phyloP scores from a whole-genome alignment of 1,140 invertebrate genomes.

The Babylonia areolata region DNA sequence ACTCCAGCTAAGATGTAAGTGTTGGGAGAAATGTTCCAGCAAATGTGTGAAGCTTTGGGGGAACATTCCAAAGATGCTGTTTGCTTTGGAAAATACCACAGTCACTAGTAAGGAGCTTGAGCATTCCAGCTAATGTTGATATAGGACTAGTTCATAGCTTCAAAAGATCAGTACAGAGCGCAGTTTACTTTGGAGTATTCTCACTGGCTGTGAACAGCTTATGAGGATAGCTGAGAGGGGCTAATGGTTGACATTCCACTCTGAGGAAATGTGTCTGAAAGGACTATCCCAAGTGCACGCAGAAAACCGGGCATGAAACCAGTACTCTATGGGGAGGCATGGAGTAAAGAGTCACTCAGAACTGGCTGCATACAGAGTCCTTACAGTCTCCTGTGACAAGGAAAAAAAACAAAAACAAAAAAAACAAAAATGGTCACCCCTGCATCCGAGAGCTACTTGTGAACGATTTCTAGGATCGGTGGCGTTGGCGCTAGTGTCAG shows the following conservation, averaged over 20 bases:
- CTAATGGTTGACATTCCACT: no score
- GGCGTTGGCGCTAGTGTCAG: slow-evolving; percentile 46
- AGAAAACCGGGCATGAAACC: background rate
- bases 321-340: background rate
- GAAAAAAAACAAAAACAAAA: background rate
- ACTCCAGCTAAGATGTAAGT: no score
- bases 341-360: background rate
- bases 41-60: background rate
- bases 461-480: background rate
- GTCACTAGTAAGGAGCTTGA: no score
- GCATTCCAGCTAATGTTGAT: no score
- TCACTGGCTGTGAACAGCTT: no score
- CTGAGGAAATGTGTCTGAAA: no score
- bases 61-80: background rate
- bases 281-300: no score
- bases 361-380: background rate
- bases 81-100: no score
- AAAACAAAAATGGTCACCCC: slow-evolving; percentile 3
- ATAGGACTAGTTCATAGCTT: no score
- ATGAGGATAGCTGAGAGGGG: no score
- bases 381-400: background rate
- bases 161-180: no score
- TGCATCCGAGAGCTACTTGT: slow-evolving; percentile 9
- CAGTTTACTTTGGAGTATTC: no score
- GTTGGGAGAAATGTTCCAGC: background rate